Evolutionary conservation across 2,888 invertebrate genomes (phyloP).

Genomic region (Diaphora mendica): DNA sequence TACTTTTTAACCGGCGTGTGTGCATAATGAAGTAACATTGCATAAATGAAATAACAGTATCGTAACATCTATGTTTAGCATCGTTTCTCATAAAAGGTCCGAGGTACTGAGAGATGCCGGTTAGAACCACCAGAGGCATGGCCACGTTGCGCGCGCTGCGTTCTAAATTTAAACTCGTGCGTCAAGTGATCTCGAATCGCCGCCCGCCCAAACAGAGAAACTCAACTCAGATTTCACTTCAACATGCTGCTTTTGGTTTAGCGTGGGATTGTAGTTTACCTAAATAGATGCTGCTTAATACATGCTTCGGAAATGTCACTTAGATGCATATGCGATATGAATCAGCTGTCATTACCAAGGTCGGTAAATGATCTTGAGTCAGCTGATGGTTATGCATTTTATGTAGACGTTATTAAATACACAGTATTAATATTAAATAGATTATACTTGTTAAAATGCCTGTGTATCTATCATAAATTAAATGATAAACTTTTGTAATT

Average conservation of each 20-base stretch:
- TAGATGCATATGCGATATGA: slow-evolving; percentile 50
- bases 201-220: slow-evolving; percentile 86
- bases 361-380: slow-evolving; percentile 63
- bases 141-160: slow-evolving; percentile 77
- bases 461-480: background rate
- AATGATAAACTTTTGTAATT: background rate
- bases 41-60: slow-evolving; percentile 59
- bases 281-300: slow-evolving; percentile 31
- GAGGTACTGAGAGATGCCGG: slow-evolving; percentile 75
- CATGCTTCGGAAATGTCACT: slow-evolving; percentile 46
- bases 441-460: slow-evolving; percentile 7
- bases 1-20: slow-evolving; percentile 16
- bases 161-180: slow-evolving; percentile 79
- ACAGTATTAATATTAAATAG: slow-evolving; percentile 23
- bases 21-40: slow-evolving; percentile 41
- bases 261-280: slow-evolving; percentile 52
- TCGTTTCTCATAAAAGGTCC: slow-evolving; percentile 82
- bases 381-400: slow-evolving; percentile 54
- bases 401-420: slow-evolving; percentile 28
- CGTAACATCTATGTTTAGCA: slow-evolving; percentile 79
- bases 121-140: slow-evolving; percentile 68
- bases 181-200: slow-evolving; percentile 80
- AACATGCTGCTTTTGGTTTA: slow-evolving; percentile 61
- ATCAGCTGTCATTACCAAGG: slow-evolving; percentile 76
- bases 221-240: slow-evolving; percentile 83